Base-by-base conservation (phyloP, 2,888 invertebrate genomes). In the Agrenia bidenticulata region DNA sequence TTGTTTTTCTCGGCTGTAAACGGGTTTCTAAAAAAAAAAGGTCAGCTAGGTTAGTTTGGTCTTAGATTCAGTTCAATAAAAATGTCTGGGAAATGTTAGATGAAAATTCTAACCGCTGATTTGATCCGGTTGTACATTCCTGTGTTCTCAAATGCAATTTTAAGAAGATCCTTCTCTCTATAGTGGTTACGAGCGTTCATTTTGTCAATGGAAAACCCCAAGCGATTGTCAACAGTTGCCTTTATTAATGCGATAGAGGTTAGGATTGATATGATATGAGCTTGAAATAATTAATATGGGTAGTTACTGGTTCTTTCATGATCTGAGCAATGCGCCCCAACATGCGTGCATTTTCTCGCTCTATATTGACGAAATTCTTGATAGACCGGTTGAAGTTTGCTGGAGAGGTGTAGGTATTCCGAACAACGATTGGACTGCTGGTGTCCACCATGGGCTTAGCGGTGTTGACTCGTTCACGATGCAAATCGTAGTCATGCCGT, bases 261-360 rank as follows among this genome's bases (percentile, higher is more conserved):
- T n/a, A n/a, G n/a, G n/a, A n/a, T n/a, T n/a, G n/a, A n/a, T n/a
- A n/a, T n/a, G 13, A 42, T 5, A 13, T 23, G 17, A 53, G 32
- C 37, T 17, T 51, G 26, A 53, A 23, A 4, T 53, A 39, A 15
- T 11, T 11, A 39, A 15, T 39, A 15, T 39, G 15, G 15, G 15
- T 39, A 41, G 13, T 57, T 41, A 75, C 75, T 21, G 66, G 66
- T 54, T 67, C 66, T 32, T 72, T 63, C 67, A 76, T 70, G 21
- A 76, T 74, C 27, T 39, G 37, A 2, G 76, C 69, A 27, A 76
- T 72, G 15, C 73, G 58, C 7, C 54, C 50, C 11, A 67, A 26
- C 70, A 73, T 69, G 2, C n/a, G 69, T 2, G 73, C 71, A 67
- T 76, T 76, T 58, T 76, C 76, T 32, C 73, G 23, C 41, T 76